These are phyloP conservation scores for Orchesella cincta DNA, from an alignment of 1,140 invertebrate species.

Conservation along the genomic window DNA sequence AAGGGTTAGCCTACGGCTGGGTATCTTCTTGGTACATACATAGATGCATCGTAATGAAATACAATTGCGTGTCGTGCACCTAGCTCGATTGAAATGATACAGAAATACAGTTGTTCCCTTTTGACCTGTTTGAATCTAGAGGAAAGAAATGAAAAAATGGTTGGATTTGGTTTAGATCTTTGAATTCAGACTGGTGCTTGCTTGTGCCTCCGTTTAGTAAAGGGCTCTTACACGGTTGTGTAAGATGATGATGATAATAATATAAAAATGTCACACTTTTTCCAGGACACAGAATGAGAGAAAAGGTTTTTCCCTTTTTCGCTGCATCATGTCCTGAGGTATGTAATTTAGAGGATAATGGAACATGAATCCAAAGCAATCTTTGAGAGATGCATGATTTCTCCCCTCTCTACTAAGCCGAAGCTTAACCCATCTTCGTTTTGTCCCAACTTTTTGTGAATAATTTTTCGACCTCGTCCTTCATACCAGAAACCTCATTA, in stretches of 20 bases:
- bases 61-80: slow-evolving; percentile 19
- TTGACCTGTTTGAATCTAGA: slow-evolving; percentile 1
- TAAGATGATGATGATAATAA: not conserved
- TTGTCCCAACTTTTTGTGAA: not conserved
- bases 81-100: slow-evolving; percentile 23
- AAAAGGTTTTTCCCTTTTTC: not conserved
- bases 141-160: no score
- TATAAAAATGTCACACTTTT: slow-evolving; percentile 27
- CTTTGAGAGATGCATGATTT: no score
- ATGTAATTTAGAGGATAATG: slow-evolving; percentile 21
- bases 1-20: no score
- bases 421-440: no score
- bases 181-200: not conserved
- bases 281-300: not conserved
- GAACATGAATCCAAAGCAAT: not conserved
- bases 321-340: slow-evolving; percentile 24
- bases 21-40: no score
- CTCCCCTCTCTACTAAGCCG: no score
- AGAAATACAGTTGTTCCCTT: slow-evolving; percentile 5
- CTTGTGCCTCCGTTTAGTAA: slow-evolving; percentile 29
- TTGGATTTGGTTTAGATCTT: not conserved
- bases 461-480: not conserved
- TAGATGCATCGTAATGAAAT: no score
- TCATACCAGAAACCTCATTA: not conserved
- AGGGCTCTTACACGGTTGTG: not conserved